These are phyloP conservation scores for Eilema sororculum DNA, from an alignment of 2,888 invertebrate genomes.

Conservation along the genomic window DNA sequence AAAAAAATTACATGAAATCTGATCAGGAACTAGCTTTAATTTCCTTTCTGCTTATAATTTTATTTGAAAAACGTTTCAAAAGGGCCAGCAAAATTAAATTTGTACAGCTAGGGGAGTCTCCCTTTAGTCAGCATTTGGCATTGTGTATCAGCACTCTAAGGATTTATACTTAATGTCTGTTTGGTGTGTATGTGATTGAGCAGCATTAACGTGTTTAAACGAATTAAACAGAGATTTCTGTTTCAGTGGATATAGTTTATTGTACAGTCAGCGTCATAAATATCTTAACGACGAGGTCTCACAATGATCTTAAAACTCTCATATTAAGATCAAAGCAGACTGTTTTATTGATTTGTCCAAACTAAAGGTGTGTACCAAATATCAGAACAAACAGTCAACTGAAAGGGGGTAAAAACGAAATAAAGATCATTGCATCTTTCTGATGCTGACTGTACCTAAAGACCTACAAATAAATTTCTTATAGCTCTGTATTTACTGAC, in stretches of 20 bases:
- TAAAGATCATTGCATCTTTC: too few species aligned
- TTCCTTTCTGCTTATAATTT: constrained; percentile 35
- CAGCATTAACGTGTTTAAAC: constrained; percentile 35
- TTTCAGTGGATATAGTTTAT: neutral
- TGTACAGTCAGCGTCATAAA: too few species aligned
- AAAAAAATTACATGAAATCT: constrained; percentile 20
- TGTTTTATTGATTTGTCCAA: too few species aligned
- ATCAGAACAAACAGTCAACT: too few species aligned
- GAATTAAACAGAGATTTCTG: constrained; percentile 13
- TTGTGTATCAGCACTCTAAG: constrained; percentile 55
- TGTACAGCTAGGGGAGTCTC: constrained; percentile 46
- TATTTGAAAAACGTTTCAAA: constrained; percentile 34
- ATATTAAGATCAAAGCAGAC: too few species aligned
- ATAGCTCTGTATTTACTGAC: too few species aligned
- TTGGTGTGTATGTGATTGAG: constrained; percentile 42
- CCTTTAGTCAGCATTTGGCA: constrained; percentile 46
- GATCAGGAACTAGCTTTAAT: constrained; percentile 32
- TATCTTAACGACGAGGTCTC: too few species aligned
- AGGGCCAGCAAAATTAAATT: constrained; percentile 43
- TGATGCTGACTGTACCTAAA: too few species aligned
- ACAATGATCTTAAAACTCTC: too few species aligned
- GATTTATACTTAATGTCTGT: constrained; percentile 41
- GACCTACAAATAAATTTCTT: too few species aligned
- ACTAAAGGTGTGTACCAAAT: too few species aligned
- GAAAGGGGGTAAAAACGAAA: too few species aligned